A percentile compares a stretch with the other conserved stretches of the same genome.
phyloP scores from a whole-genome alignment of 2,888 invertebrate species.

The Dolomedes plantarius region DNA sequence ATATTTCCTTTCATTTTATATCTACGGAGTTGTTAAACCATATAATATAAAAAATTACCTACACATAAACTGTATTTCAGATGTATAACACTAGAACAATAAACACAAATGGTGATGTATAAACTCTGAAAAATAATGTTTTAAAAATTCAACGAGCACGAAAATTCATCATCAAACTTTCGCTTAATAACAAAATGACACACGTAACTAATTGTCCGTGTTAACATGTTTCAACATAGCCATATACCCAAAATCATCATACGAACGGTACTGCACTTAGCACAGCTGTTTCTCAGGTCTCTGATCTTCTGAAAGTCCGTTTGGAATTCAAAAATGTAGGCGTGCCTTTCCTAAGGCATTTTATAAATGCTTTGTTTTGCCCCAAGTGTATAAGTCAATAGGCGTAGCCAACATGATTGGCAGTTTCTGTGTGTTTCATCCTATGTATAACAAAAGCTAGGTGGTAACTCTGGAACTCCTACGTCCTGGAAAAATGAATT shows the following conservation, averaged over 20 bases:
- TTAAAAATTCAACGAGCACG: no score
- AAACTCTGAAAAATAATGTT: no score
- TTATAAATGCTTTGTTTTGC: not conserved
- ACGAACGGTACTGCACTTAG: constrained; percentile 7
- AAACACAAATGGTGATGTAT: no score
- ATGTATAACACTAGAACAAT: no score
- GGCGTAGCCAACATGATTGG: not conserved
- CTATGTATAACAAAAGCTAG: constrained; percentile 12
- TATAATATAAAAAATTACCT: no score
- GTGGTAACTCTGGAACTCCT: constrained; percentile 36
- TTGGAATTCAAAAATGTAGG: not conserved
- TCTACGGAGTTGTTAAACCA: no score
- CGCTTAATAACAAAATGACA: no score
- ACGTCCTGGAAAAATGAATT: constrained; percentile 22
- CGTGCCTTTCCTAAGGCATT: not conserved
- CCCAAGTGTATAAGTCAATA: not conserved
- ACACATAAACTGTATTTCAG: no score
- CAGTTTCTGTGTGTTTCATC: not conserved
- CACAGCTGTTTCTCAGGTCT: not conserved
- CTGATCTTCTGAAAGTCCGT: no score
- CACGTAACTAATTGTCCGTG: not conserved
- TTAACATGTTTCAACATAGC: not conserved
- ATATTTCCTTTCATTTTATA: no score
- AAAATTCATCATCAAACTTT: no score
- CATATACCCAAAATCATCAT: not conserved